These are phyloP conservation scores for Spialia ferax DNA, from an alignment of 2,888 invertebrate species.

Conservation along the genomic window DNA sequence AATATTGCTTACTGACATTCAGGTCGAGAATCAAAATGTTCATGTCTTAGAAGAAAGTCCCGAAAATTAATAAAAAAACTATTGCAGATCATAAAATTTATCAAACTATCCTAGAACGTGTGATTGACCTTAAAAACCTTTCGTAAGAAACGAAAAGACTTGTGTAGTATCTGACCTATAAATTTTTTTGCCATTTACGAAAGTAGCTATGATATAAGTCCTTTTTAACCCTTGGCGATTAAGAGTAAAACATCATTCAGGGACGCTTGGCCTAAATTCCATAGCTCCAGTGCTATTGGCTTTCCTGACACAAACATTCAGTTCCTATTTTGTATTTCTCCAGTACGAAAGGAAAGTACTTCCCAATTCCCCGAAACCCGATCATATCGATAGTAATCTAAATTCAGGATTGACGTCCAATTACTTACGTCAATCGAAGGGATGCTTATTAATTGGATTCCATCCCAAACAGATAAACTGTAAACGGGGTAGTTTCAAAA, in stretches of 20 bases:
- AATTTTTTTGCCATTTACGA: no score
- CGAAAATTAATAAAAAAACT: no score
- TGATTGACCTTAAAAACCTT: no score
- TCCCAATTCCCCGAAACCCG: neutral
- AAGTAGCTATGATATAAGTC: neutral
- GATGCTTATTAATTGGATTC: conserved; percentile 6
- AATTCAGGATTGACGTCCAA: conserved; percentile 1
- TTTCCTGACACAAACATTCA: neutral
- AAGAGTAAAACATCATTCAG: no score
- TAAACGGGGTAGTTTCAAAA: conserved; percentile 19
- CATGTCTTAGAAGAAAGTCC: no score
- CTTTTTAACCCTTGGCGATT: neutral
- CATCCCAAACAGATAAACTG: conserved; percentile 10
- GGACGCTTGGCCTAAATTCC: no score
- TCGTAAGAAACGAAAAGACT: no score
- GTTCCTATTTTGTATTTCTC: neutral
- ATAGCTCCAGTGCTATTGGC: no score
- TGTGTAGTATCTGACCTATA: no score
- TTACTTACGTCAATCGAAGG: conserved; percentile 8
- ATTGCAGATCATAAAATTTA: no score
- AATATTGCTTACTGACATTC: neutral
- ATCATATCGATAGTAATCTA: neutral
- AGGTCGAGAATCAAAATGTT: no score
- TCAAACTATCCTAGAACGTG: no score
- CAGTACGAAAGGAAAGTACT: neutral